Evolutionary conservation across 2,888 invertebrate genomes (phyloP), one percentile per base, ranked within the genome.

Genomic region (Torymus texanus): DNA sequence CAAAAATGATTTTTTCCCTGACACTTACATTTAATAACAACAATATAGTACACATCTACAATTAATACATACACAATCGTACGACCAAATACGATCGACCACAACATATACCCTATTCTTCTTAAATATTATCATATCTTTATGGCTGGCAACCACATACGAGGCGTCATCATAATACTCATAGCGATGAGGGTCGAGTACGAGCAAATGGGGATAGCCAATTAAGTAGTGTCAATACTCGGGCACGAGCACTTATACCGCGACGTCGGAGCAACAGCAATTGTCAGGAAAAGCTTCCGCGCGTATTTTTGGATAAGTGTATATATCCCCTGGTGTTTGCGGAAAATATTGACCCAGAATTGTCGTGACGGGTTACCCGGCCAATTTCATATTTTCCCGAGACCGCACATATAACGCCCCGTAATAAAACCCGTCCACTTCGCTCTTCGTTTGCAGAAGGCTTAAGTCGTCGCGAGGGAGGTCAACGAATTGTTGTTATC

Each of bases 271-370:
- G 41, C 8, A 41, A 8, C 41, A 5, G 14, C 61, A 41, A 78
- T 73, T 24, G 41, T n/a, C 62, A 8, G 63, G 51, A n/a, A 79
- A 62, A 72, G 67, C 75, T 21, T 70, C n/a, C 66, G 24, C 18
- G 41, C 53, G 61, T 75, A 71, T 66, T 59, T 75, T 65, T 29
- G 70, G 59, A 65, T 79, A 71, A 72, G 55, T 29, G 67, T 76
- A 41, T 41, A 41, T 41, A 51, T 61, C 65, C 55, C 53, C 16
- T 1, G 41, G 29, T 76, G 29, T 79, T 79, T 80, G 62, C 75
- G n/a, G 62, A 80, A 76, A 75, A 76, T 80, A 80, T 80, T 80
- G 79, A 76, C 79, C 76, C 65, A 72, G 63, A 76, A 73, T 80
- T 56, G 62, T 56, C 63, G 24, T 41, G 24, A 21, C 51, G n/a